Conservation (phyloP, 2,888 invertebrate species). For the Philereme transversata region DNA sequence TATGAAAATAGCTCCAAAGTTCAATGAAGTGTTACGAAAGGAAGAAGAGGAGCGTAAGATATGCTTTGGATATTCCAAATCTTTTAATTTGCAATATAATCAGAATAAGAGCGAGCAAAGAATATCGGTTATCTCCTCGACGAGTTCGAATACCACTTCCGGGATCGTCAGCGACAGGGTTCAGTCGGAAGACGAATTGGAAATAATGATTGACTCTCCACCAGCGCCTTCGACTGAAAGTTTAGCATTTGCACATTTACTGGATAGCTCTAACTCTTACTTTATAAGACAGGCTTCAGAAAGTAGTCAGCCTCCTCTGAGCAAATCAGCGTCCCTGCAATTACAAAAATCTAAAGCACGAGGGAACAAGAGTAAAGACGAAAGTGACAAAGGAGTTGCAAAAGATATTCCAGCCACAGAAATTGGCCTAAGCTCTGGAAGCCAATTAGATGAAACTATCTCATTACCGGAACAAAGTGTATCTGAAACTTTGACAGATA, state of each 20-base stretch:
- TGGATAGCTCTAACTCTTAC: conserved; percentile 85
- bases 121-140: conserved; percentile 95
- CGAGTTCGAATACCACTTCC: conserved; percentile 98
- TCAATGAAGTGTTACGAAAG: conserved; percentile 91
- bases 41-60: conserved; percentile 91
- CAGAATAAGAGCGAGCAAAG: conserved; percentile 90
- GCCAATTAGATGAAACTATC: conserved; percentile 62
- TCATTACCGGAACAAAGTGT: conserved; percentile 71
- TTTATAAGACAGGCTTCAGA: conserved; percentile 63
- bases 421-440: conserved; percentile 47
- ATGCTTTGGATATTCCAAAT: conserved; percentile 89
- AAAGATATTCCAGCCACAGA: conserved; percentile 56
- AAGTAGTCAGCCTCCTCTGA: conserved; percentile 58
- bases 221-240: conserved; percentile 95
- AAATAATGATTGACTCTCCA: conserved; percentile 92
- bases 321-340: conserved; percentile 70
- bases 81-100: conserved; percentile 84
- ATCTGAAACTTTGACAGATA: conserved; percentile 80
- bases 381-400: conserved; percentile 51
- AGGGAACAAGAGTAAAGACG: conserved; percentile 63
- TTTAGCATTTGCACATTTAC: conserved; percentile 90
- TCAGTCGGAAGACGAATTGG: conserved; percentile 96
- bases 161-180: conserved; percentile 98
- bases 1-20: conserved; percentile 94
- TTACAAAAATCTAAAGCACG: conserved; percentile 64